phyloP scores from a whole-genome alignment of 2,797 vertebrate genomes.

The Sebastes ruberrimus region DNA sequence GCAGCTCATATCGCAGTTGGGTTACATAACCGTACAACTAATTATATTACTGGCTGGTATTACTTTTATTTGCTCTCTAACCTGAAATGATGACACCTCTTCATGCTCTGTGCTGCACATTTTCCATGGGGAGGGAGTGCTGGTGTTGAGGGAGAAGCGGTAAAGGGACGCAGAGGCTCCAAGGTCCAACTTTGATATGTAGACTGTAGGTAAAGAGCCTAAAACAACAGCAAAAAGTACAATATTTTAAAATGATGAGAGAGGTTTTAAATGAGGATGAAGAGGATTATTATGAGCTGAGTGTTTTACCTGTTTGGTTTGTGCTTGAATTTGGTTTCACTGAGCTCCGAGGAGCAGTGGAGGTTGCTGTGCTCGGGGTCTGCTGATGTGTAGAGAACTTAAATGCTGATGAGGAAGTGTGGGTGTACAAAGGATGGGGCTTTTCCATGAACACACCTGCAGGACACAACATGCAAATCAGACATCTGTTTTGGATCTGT shows the following conservation, averaged over 20 bases:
- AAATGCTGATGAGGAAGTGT: slow-evolving; percentile 82
- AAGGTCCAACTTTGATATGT: slow-evolving; percentile 88
- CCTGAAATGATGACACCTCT: slow-evolving; percentile 94
- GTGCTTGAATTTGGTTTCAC: slow-evolving; percentile 35
- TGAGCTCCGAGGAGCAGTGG: slow-evolving; percentile 27
- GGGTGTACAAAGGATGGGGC: slow-evolving; percentile 88
- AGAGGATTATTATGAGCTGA: neutral
- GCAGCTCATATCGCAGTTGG: slow-evolving; percentile 1
- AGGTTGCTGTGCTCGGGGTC: slow-evolving; percentile 9
- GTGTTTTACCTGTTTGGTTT: slow-evolving; percentile 66
- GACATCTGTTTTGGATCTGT: neutral
- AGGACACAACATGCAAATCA: slow-evolving; percentile 22
- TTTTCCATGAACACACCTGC: slow-evolving; percentile 98
- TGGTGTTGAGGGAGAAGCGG: slow-evolving; percentile 92
- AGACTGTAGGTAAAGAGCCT: slow-evolving; percentile 90
- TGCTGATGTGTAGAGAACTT: slow-evolving; percentile 80
- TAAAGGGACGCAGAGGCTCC: slow-evolving; percentile 86
- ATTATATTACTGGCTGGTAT: neutral
- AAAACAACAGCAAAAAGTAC: slow-evolving; percentile 8
- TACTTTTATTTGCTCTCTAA: slow-evolving; percentile 57
- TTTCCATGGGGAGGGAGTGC: slow-evolving; percentile 88
- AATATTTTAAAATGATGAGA: neutral
- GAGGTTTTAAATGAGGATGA: neutral
- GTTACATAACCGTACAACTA: neutral
- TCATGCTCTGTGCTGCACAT: slow-evolving; percentile 82